phyloP scores from a whole-genome alignment of 2,888 invertebrate genomes.

The Eulithis testata region DNA sequence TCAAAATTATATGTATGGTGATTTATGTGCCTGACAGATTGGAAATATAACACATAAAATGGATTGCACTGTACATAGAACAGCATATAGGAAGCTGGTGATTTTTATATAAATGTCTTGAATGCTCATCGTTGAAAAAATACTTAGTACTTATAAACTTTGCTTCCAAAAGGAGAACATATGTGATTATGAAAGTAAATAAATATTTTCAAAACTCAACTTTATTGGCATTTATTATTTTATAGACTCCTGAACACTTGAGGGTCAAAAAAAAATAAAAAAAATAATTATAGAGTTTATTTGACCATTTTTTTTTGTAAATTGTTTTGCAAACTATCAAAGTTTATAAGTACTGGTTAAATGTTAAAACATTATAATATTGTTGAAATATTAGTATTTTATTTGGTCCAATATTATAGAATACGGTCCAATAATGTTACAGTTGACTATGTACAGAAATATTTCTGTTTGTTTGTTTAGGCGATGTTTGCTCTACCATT shows the following conservation, averaged over 20 bases:
- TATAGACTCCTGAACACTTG: not conserved
- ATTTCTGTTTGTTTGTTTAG: conserved; percentile 52
- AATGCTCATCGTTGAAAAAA: conserved; percentile 61
- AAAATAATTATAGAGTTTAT: not conserved
- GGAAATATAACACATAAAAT: conserved; percentile 26
- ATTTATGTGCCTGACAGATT: conserved; percentile 56
- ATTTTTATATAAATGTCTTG: conserved; percentile 53
- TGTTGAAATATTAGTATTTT: conserved; percentile 81
- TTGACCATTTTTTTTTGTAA: not conserved
- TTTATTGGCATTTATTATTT: conserved; percentile 19
- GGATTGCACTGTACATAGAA: conserved; percentile 42
- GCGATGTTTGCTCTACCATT: conserved; percentile 47
- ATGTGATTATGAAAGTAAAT: conserved; percentile 28
- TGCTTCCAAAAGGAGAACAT: conserved; percentile 41
- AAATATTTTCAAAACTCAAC: conserved; percentile 24
- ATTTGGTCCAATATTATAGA: conserved; percentile 74
- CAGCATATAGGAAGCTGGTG: conserved; percentile 47
- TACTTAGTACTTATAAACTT: conserved; percentile 40
- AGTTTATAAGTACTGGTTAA: conserved; percentile 43
- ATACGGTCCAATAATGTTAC: conserved; percentile 71
- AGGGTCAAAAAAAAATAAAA: conserved; percentile 1
- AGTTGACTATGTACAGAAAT: conserved; percentile 63
- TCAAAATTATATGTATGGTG: conserved; percentile 43
- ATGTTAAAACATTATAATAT: conserved; percentile 66
- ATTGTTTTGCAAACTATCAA: conserved; percentile 23